phyloP scores from a whole-genome alignment of 2,113 vertebrate species.

The Elachura formosa region DNA sequence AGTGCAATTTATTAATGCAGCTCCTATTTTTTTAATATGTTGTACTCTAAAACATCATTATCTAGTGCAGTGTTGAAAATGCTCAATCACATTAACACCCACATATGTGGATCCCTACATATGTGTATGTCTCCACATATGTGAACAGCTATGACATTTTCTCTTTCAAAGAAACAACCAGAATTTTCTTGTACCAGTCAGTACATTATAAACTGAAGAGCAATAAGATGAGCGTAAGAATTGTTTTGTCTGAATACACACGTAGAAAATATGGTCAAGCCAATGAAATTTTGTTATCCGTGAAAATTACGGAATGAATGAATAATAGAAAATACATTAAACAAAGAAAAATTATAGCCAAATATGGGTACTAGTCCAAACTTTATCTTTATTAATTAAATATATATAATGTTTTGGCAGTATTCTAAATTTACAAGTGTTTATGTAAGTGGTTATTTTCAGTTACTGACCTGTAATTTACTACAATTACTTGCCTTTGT shows the following conservation, averaged over 20 bases:
- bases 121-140: background rate
- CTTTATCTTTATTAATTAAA: background rate
- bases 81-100: background rate
- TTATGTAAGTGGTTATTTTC: background rate
- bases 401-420: background rate
- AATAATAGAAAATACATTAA: background rate
- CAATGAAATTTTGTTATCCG: background rate
- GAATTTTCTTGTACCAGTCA: background rate
- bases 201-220: background rate
- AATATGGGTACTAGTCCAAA: background rate
- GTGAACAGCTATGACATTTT: background rate
- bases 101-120: background rate
- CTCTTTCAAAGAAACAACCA: background rate
- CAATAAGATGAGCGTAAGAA: background rate
- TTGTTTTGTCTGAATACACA: background rate
- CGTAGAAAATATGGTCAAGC: background rate
- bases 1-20: background rate
- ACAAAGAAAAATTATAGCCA: background rate
- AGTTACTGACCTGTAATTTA: constrained; percentile 14
- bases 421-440: background rate
- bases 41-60: background rate
- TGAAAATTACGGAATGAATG: background rate
- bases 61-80: background rate
- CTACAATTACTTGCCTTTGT: background rate
- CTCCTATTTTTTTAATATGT: background rate